A percentile compares a stretch with the other conserved stretches of the same genome.
Conservation (phyloP, 2,797 vertebrate species). For the Gorsachius magnificus region DNA sequence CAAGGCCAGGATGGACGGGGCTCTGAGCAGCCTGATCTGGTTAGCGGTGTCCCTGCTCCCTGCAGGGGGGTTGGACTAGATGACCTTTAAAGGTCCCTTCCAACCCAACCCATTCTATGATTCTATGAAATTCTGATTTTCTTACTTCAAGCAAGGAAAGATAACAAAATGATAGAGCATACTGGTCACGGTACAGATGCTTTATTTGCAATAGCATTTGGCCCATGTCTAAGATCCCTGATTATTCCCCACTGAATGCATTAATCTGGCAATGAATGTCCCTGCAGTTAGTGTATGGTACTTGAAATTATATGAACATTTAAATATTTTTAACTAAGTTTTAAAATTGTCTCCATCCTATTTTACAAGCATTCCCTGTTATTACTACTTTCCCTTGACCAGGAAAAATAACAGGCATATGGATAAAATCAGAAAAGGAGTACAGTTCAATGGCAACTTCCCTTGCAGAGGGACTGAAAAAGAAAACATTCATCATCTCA, state of each 20-base stretch:
- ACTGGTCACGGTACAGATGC: background rate
- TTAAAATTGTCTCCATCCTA: background rate
- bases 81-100: too few relatives aligned
- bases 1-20: too few relatives aligned
- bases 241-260: background rate
- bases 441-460: background rate
- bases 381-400: background rate
- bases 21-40: too few relatives aligned
- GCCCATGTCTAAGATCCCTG: background rate
- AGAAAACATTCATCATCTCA: background rate
- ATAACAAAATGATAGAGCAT: background rate
- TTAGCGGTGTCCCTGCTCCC: too few relatives aligned
- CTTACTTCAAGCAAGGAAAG: background rate
- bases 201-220: background rate
- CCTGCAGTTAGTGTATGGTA: background rate
- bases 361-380: background rate
- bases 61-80: too few relatives aligned
- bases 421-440: background rate
- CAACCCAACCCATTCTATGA: too few relatives aligned
- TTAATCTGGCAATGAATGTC: background rate
- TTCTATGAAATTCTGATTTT: background rate
- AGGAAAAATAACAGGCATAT: background rate
- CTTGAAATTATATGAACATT: background rate
- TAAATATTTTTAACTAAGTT: background rate
- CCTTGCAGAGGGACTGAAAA: background rate